Base-by-base conservation (phyloP, 2,888 invertebrate genomes). In the Cryptus armator region DNA sequence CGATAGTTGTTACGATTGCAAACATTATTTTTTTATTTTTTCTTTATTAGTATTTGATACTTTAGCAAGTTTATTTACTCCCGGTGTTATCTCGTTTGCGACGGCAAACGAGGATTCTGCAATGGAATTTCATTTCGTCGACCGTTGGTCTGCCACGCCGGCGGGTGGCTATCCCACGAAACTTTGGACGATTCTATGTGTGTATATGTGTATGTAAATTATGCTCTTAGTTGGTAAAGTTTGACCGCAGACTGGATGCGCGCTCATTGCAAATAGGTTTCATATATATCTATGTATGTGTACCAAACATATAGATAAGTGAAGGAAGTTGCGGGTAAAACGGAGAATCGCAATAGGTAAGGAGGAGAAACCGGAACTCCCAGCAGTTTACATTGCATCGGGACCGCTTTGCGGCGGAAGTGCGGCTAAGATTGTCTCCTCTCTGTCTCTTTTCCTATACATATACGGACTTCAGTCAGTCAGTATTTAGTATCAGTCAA, bases 41-140 rank as follows among this genome's bases (percentile, higher is more conserved):
- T 7, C 29, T 68, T 43, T 62, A 48, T 24, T 16, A n/a, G 10
- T 37, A 51, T 62, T 66, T n/a, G 64, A 71, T 66, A 44, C 64
- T 79, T 44, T 16, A n/a, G n/a, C 43, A 7, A 51, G 46, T 16
- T 67, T 37, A 81, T 81, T 81, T 48, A 24, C 32, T 37, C 7
- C 37, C 44, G 43, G 68, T 51, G 29, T 2, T 64, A 12, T 19
- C 32, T 44, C 43, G 37, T 56, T 46, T 9, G 24, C n/a, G 12
- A 12, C 32, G 29, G 14, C 10, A 46, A 44, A 12, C 29, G 16
- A 62, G 14, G 29, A 9, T 64, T 1, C 3, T 46, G 19, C 81
- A 62, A 72, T 72, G 71, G 77, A 77, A 82, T 82, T 77, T 82
- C 46, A 77, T 82, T 71, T 46, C 53, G 56, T 71, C 71, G 66